phyloP scores from a whole-genome alignment of 1,140 invertebrate genomes.

The Sarcophaga peregrina region DNA sequence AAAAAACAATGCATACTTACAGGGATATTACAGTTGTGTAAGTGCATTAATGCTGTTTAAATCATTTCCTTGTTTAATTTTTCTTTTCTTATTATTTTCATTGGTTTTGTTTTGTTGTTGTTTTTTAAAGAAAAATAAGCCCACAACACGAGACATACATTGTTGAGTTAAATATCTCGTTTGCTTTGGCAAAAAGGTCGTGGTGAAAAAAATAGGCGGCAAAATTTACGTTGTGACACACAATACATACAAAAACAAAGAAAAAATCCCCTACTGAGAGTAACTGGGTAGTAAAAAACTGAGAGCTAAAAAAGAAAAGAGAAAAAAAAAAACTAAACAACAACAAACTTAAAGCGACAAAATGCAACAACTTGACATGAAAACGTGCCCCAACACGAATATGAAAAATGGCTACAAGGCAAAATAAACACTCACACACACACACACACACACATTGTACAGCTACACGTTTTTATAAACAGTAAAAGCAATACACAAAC shows the following conservation, averaged over 20 bases:
- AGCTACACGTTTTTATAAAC: not conserved
- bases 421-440: not conserved
- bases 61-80: not conserved
- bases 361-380: slow-evolving; percentile 40
- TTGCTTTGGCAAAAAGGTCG: not conserved
- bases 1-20: slow-evolving; percentile 21
- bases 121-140: not conserved
- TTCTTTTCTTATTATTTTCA: not conserved
- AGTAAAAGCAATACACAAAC: not conserved
- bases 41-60: slow-evolving; percentile 25
- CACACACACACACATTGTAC: not conserved
- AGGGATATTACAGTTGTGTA: too few species aligned
- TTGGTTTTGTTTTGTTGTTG: not conserved
- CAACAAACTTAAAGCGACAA: slow-evolving; percentile 35
- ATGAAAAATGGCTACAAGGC: slow-evolving; percentile 37
- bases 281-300: not conserved
- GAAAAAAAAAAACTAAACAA: not conserved
- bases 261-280: not conserved
- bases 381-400: slow-evolving; percentile 40
- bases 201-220: slow-evolving; percentile 24
- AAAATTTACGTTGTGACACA: slow-evolving; percentile 16
- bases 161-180: not conserved
- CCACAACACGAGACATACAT: not conserved
- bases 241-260: not conserved
- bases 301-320: not conserved